Base-by-base conservation (phyloP, 2,797 vertebrate species). In the Caiman crocodilus region DNA sequence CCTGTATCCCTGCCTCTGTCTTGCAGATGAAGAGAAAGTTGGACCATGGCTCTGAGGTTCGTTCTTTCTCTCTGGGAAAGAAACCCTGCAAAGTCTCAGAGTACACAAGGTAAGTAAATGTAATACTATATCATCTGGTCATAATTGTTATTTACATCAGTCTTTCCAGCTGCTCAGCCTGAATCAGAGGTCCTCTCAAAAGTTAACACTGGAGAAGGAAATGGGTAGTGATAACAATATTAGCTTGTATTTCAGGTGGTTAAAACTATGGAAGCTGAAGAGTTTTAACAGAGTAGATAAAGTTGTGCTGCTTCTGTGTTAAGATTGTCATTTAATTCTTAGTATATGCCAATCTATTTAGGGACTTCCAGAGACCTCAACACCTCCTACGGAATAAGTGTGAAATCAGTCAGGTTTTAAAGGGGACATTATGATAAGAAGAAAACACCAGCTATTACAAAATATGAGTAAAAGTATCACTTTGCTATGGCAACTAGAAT, bases 11-110 rank as follows among this genome's bases (percentile, higher is more conserved):
- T 86, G 97, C 76, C 92, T 77, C 81, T 87, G 92, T 96, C 93
- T 98, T 98, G 92, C 98, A 99, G 99, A 99, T 99, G 99, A 99
- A 99, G 98, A 99, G 99, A 98, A 99, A 99, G 99, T 99, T 99
- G 98, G 99, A 99, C 98, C 99, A 99, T 98, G 99, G 99, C 98
- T 98, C 99, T 77, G 99, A 99, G 99, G 99, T 99, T 98, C 99
- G 99, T 98, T 98, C 99, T 98, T 99, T 99, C 98, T 99, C 99
- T 98, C 98, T 99, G 98, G 99, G 99, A 98, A 99, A 99, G 98
- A 99, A 99, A 98, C 99, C 99, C 98, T 99, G 99, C 98, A 99
- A 99, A 99, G 99, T 99, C 97, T 98, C 99, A 63, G 99, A 99
- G 96, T 99, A 99, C 97, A 98, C 99, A 97, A 99, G 99, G 99